Evolutionary conservation across 2,113 vertebrate genomes (phyloP).

Genomic region (Gavialis gangeticus): DNA sequence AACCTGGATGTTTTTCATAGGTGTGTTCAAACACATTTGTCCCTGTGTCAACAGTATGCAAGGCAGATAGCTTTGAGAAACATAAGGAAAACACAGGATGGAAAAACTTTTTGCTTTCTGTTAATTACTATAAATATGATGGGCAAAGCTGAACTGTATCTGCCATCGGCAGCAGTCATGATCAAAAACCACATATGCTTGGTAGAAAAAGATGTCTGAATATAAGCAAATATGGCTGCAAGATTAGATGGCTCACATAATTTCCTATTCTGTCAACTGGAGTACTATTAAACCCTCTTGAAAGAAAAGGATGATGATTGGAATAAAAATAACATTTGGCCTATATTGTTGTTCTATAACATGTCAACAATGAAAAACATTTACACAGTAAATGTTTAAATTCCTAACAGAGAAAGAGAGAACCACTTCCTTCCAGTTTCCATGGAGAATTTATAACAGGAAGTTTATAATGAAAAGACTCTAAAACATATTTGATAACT

Average conservation of each 20-base stretch:
- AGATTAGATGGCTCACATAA: conserved; percentile 1
- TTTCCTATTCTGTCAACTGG: not conserved
- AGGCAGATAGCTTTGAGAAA: conserved; percentile 16
- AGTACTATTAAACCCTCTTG: not conserved
- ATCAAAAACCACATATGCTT: not conserved
- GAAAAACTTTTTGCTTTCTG: not conserved
- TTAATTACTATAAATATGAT: not conserved
- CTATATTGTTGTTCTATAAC: not conserved
- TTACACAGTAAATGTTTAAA: not conserved
- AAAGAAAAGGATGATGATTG: not conserved
- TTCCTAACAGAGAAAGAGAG: not conserved
- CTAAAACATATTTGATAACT: not conserved
- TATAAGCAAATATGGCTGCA: not conserved
- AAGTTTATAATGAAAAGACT: not conserved
- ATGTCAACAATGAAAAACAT: not conserved
- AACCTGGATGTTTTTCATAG: conserved; percentile 43
- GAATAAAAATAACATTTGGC: not conserved
- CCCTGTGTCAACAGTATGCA: conserved; percentile 48
- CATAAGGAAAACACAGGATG: not conserved
- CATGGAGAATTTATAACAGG: not conserved
- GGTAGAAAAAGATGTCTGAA: not conserved
- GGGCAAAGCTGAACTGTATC: not conserved
- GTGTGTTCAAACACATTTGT: conserved; percentile 37
- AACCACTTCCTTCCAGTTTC: not conserved
- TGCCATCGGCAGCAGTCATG: not conserved